phyloP scores from a whole-genome alignment of 2,888 invertebrate species.

The Chromoteleia sp. region DNA sequence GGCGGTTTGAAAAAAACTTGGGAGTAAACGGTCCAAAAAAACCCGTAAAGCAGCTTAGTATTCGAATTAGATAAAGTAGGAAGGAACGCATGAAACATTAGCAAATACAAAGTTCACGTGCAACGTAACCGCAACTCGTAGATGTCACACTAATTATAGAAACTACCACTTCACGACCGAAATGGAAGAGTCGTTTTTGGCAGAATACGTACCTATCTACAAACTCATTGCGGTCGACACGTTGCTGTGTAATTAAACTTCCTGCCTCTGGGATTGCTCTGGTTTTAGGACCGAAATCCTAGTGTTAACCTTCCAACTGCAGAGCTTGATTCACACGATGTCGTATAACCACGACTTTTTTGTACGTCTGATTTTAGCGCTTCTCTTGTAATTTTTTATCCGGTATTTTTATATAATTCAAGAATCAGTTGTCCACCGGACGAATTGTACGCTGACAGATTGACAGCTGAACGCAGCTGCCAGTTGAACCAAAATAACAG shows the following conservation, averaged over 20 bases:
- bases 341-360: constrained; percentile 42
- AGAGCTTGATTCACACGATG: constrained; percentile 54
- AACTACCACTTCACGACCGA: constrained; percentile 63
- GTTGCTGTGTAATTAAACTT: constrained; percentile 81
- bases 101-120: constrained; percentile 62
- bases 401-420: not conserved
- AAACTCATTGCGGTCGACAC: constrained; percentile 75
- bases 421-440: no score
- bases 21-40: constrained; percentile 26
- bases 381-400: not conserved
- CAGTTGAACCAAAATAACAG: no score
- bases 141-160: constrained; percentile 69
- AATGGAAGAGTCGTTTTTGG: constrained; percentile 70
- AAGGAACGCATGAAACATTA: constrained; percentile 57
- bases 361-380: not conserved
- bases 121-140: constrained; percentile 64
- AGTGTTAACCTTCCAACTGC: constrained; percentile 62
- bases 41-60: constrained; percentile 45
- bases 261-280: constrained; percentile 73
- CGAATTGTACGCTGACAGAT: no score
- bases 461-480: no score
- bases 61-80: constrained; percentile 42
- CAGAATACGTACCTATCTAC: constrained; percentile 71
- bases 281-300: constrained; percentile 68
- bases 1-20: constrained; percentile 4